phyloP scores from a whole-genome alignment of 1,140 invertebrate species.

The Sesamia nonagrioides region DNA sequence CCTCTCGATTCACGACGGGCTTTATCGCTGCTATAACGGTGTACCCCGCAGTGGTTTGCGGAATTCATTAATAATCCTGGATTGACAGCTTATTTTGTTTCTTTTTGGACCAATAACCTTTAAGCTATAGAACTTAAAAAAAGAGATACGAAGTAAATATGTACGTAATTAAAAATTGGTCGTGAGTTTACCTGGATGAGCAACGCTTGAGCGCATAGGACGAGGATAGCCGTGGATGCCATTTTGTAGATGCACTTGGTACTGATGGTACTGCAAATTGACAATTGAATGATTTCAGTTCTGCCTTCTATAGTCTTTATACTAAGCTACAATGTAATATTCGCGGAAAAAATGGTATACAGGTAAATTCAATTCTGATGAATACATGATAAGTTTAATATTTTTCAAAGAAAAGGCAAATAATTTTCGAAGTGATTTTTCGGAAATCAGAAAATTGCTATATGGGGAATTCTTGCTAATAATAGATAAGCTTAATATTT shows the following conservation, averaged over 20 bases:
- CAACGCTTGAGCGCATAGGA: background rate
- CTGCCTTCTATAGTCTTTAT: background rate
- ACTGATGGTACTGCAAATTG: background rate
- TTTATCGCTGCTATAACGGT: no score
- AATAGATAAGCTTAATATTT: no score
- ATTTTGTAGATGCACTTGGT: background rate
- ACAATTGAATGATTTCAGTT: background rate
- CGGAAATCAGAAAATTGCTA: no score
- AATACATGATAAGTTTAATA: constrained; percentile 8
- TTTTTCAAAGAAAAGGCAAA: background rate
- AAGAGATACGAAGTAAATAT: background rate
- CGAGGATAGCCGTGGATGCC: background rate
- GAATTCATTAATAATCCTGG: no score
- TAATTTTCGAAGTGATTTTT: no score
- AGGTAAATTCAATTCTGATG: background rate
- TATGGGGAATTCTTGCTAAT: no score
- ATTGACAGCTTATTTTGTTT: no score
- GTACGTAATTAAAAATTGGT: background rate
- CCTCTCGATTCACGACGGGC: no score
- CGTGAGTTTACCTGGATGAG: background rate
- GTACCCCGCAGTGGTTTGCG: no score
- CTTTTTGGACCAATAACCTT: no score
- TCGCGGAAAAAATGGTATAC: background rate
- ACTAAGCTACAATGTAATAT: background rate
- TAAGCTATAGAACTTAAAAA: background rate